A percentile compares a stretch with the other conserved stretches of the same genome.
Conservation (phyloP, 2,888 invertebrate genomes). For the Coelinius sp. region DNA sequence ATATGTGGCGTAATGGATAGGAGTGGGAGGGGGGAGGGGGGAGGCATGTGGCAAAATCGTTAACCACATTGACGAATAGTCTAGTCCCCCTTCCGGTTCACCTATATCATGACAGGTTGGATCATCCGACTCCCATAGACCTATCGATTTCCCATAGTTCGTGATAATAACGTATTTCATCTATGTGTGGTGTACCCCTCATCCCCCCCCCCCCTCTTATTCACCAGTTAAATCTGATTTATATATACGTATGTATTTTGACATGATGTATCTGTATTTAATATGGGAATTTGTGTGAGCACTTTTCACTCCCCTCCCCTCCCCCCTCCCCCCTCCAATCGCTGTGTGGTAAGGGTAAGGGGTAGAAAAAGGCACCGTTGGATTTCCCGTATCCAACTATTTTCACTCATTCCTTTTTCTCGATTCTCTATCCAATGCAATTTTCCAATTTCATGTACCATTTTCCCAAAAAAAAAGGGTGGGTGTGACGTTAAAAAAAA, state of each 20-base stretch:
- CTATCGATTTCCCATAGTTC: conserved; percentile 45
- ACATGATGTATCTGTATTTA: conserved; percentile 19
- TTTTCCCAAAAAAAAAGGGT: conserved; percentile 2
- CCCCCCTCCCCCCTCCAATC: not conserved
- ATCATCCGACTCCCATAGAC: conserved; percentile 37
- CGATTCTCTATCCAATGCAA: conserved; percentile 1
- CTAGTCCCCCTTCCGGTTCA: conserved; percentile 31
- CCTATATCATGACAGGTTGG: conserved; percentile 35
- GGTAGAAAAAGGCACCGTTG: not conserved
- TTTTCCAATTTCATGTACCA: conserved; percentile 15
- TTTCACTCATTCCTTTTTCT: not conserved
- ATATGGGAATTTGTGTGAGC: conserved; percentile 27
- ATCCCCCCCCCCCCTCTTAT: not conserved
- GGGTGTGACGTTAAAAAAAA: not conserved
- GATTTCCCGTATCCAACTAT: conserved; percentile 6
- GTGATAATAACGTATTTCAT: conserved; percentile 51
- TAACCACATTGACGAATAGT: conserved; percentile 23
- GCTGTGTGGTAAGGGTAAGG: too few relatives aligned
- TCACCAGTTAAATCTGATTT: conserved; percentile 16
- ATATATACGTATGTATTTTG: conserved; percentile 18
- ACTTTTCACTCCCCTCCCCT: conserved; percentile 25
- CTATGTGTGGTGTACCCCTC: conserved; percentile 19
- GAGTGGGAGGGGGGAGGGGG: conserved; percentile 5
- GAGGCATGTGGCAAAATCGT: conserved; percentile 25
- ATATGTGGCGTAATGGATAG: not conserved